A percentile compares a stretch with the other conserved stretches of the same genome.
Evolutionary conservation across 2,113 vertebrate genomes (phyloP).

Genomic region (Saguinus imperator): DNA sequence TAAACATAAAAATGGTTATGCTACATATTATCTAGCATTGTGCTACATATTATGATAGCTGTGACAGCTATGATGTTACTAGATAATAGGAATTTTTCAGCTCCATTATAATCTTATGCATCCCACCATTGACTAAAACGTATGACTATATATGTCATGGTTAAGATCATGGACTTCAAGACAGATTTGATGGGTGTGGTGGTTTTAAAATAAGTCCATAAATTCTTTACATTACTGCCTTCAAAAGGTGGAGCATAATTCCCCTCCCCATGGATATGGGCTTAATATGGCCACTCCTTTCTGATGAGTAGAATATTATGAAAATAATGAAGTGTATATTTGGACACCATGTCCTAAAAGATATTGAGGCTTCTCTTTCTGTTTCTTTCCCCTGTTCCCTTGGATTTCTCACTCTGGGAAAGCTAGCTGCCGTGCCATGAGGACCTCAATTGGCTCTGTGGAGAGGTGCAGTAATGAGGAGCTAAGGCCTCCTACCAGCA

Average conservation of each 20-base stretch:
- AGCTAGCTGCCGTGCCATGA: background rate
- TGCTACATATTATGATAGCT: background rate
- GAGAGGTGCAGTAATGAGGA: background rate
- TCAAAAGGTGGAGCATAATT: background rate
- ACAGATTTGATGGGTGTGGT: background rate
- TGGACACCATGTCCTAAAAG: background rate
- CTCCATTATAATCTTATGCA: background rate
- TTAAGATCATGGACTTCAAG: background rate
- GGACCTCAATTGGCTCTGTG: background rate
- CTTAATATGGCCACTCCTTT: background rate
- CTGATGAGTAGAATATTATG: background rate
- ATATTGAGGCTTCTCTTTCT: background rate
- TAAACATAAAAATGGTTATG: background rate
- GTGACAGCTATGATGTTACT: background rate
- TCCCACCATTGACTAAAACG: background rate
- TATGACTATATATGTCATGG: background rate
- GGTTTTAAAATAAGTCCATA: conserved; percentile 32
- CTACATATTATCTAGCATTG: background rate
- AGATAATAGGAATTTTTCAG: background rate
- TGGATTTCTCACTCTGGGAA: background rate
- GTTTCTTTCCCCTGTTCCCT: background rate
- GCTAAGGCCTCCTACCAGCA: background rate
- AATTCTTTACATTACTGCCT: background rate
- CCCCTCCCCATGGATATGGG: background rate
- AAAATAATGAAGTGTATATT: background rate